Percentiles rank a stretch among this genome's conserved stretches.
Evolutionary conservation across 2,797 vertebrate species (phyloP).

Genomic region (Acanthurus tractus): DNA sequence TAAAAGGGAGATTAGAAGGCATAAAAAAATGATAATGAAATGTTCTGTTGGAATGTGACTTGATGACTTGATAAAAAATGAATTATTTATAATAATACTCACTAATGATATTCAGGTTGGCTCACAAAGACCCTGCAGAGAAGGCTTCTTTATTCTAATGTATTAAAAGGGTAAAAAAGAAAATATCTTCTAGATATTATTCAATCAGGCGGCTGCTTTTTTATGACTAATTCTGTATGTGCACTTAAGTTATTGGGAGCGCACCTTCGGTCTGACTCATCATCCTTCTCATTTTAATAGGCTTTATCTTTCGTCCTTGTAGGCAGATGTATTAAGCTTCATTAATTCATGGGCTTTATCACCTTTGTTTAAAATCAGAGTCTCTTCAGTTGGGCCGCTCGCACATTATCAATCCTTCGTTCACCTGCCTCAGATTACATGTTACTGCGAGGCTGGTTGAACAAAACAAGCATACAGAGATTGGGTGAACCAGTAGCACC

Average conservation of each 20-base stretch:
- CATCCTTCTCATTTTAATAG: conserved; percentile 22
- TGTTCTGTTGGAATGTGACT: conserved; percentile 3
- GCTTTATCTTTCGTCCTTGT: conserved; percentile 49
- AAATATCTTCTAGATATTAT: conserved; percentile 7
- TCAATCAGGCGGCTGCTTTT: conserved; percentile 12
- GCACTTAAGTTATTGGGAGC: conserved; percentile 5
- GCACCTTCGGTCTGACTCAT: conserved; percentile 25
- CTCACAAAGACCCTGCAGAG: not conserved
- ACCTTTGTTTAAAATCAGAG: conserved; percentile 30
- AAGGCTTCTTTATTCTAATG: not conserved
- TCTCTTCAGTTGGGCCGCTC: conserved; percentile 14
- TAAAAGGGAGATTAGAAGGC: not conserved
- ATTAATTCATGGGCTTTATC: conserved; percentile 48
- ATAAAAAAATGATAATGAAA: not conserved
- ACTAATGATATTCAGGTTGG: conserved; percentile 23
- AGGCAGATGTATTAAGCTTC: conserved; percentile 41
- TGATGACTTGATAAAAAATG: not conserved
- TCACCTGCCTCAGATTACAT: not conserved
- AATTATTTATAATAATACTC: not conserved
- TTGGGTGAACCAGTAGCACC: conserved; percentile 21
- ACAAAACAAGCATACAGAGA: not conserved
- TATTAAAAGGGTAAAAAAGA: conserved; percentile 1
- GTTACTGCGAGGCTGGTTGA: not conserved
- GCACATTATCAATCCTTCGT: conserved; percentile 20
- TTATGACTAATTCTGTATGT: conserved; percentile 10